Conservation (phyloP, 2,888 invertebrate genomes). For the Phaedon cochleariae region DNA sequence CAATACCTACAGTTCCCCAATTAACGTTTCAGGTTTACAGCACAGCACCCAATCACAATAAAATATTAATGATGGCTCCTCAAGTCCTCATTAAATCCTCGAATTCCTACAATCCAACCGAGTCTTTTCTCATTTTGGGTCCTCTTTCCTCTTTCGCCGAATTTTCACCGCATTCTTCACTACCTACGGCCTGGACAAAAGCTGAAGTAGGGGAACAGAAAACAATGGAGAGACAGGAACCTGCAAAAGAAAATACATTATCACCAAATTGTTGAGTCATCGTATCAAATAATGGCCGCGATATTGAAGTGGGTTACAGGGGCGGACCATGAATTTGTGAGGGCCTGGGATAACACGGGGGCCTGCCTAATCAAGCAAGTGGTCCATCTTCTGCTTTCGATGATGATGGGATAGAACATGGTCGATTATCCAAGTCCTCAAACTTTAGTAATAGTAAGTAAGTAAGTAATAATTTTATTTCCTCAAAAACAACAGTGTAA, state of each 20-base stretch:
- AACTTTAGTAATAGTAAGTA: no score
- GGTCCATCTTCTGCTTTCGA: no score
- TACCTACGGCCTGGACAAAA: slow-evolving; percentile 67
- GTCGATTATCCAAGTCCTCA: no score
- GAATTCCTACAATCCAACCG: slow-evolving; percentile 34
- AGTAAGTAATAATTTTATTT: no score
- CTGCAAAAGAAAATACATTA: slow-evolving; percentile 60
- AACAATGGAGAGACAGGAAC: slow-evolving; percentile 90
- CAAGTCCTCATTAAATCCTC: slow-evolving; percentile 26
- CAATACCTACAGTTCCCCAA: not conserved
- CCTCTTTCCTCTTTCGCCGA: slow-evolving; percentile 14
- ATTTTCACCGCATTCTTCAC: slow-evolving; percentile 9
- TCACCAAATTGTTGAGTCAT: slow-evolving; percentile 38
- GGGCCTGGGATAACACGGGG: no score
- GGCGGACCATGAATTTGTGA: no score
- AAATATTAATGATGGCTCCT: slow-evolving; percentile 34
- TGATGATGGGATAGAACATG: no score
- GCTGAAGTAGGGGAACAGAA: slow-evolving; percentile 84
- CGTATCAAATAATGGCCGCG: slow-evolving; percentile 38
- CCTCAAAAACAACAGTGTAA: no score
- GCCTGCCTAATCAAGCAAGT: no score
- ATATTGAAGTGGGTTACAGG: not conserved
- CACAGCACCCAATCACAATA: slow-evolving; percentile 22
- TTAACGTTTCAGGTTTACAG: slow-evolving; percentile 5
- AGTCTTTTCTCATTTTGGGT: slow-evolving; percentile 8